Percentiles rank a stretch among this genome's conserved stretches.
Conservation (phyloP, 2,888 invertebrate species). For the Ctena decussata region DNA sequence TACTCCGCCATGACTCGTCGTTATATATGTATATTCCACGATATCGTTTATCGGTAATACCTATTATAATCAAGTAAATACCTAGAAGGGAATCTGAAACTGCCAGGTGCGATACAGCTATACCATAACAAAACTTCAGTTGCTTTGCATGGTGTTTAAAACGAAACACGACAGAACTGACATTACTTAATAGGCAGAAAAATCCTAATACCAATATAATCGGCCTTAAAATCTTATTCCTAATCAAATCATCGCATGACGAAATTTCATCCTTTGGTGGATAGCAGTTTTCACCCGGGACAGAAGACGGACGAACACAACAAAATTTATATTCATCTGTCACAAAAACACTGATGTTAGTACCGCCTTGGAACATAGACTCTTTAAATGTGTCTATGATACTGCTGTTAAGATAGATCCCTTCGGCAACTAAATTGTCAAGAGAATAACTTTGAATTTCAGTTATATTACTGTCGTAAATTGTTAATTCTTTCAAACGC, state of each 20-base stretch:
- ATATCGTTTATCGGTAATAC: slow-evolving; percentile 63
- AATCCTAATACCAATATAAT: slow-evolving; percentile 63
- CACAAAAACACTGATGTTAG: slow-evolving; percentile 1
- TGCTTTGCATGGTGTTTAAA: background rate
- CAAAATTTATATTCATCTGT: slow-evolving; percentile 43
- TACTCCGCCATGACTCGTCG: slow-evolving; percentile 68
- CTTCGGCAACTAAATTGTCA: no score
- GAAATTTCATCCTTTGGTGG: slow-evolving; percentile 62
- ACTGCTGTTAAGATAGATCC: no score
- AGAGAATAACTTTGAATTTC: no score
- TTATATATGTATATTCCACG: slow-evolving; percentile 65
- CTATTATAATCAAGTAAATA: slow-evolving; percentile 49
- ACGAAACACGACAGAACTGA: slow-evolving; percentile 16
- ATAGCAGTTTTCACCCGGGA: slow-evolving; percentile 33
- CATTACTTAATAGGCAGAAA: slow-evolving; percentile 51
- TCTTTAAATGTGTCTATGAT: no score
- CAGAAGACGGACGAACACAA: slow-evolving; percentile 34
- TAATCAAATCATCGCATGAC: slow-evolving; percentile 67
- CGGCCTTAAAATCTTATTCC: slow-evolving; percentile 41
- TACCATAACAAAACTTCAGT: slow-evolving; percentile 31
- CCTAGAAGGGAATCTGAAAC: slow-evolving; percentile 37
- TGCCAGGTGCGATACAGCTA: slow-evolving; percentile 44
- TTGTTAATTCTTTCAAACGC: no score
- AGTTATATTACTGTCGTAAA: no score
- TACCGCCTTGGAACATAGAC: no score